phyloP scores from a whole-genome alignment of 2,113 vertebrate genomes.

The Gadus macrocephalus region DNA sequence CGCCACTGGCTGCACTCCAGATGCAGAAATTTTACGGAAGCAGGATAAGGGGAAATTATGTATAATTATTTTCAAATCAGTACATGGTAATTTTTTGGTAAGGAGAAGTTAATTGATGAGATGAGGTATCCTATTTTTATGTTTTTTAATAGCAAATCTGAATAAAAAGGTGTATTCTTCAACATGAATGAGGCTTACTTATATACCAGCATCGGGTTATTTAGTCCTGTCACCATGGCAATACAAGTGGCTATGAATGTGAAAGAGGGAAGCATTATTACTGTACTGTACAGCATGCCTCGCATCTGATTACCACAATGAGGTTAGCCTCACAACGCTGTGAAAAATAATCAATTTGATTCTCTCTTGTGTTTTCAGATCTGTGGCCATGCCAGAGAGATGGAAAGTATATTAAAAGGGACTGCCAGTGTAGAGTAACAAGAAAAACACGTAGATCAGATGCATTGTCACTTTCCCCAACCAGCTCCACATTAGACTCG shows the following conservation, averaged over 20 bases:
- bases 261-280: background rate
- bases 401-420: slow-evolving; percentile 27
- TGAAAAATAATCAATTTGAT: slow-evolving; percentile 6
- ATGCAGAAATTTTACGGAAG: no score
- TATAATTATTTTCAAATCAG: no score
- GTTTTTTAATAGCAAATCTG: no score
- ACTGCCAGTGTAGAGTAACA: slow-evolving; percentile 27
- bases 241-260: background rate
- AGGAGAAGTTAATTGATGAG: no score
- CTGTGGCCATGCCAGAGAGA: slow-evolving; percentile 6
- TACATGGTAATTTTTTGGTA: no score
- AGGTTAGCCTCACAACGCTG: background rate
- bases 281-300: background rate
- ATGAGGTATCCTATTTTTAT: no score
- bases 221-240: background rate
- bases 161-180: no score
- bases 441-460: slow-evolving; percentile 47
- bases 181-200: background rate
- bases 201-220: background rate
- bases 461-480: slow-evolving; percentile 49
- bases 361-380: slow-evolving; percentile 10
- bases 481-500: slow-evolving; percentile 41
- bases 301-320: slow-evolving; percentile 1
- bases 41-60: no score
- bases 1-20: no score